phyloP scores from a whole-genome alignment of 2,113 vertebrate species.

The Chionis minor region DNA sequence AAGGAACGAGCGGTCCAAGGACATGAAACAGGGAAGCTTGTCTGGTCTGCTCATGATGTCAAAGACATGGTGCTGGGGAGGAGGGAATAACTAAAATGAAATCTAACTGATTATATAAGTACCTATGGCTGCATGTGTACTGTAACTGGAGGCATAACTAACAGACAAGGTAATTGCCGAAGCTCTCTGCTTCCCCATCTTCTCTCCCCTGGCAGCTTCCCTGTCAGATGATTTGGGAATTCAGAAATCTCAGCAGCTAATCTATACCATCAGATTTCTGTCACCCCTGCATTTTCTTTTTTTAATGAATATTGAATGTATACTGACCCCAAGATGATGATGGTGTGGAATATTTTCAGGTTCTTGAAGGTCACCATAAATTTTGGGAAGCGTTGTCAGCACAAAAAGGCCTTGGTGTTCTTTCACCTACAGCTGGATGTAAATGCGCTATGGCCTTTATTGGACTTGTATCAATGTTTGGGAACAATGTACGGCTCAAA shows the following conservation, averaged over 20 bases:
- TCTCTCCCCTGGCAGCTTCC: not conserved
- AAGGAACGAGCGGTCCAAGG: not conserved
- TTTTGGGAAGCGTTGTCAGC: constrained; percentile 21
- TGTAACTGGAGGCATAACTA: not conserved
- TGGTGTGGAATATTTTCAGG: constrained; percentile 10
- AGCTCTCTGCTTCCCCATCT: not conserved
- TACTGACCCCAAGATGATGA: constrained; percentile 33
- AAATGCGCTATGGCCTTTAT: constrained; percentile 41
- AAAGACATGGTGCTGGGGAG: not conserved
- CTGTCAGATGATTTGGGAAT: constrained; percentile 27
- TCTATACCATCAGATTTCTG: constrained; percentile 44
- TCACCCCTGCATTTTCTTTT: constrained; percentile 8
- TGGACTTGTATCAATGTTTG: not conserved
- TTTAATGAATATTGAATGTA: constrained; percentile 49
- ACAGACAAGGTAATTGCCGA: constrained; percentile 7
- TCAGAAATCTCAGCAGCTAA: constrained; percentile 49
- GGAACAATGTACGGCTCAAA: not conserved
- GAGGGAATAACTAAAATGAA: not conserved
- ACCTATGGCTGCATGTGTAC: not conserved
- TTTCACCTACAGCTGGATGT: constrained; percentile 24
- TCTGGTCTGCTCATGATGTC: not conserved
- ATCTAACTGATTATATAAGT: not conserved
- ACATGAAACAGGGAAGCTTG: not conserved
- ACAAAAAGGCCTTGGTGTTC: constrained; percentile 13
- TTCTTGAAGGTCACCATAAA: constrained; percentile 52